phyloP scores from a whole-genome alignment of 2,113 vertebrate species.

The Athene noctua region DNA sequence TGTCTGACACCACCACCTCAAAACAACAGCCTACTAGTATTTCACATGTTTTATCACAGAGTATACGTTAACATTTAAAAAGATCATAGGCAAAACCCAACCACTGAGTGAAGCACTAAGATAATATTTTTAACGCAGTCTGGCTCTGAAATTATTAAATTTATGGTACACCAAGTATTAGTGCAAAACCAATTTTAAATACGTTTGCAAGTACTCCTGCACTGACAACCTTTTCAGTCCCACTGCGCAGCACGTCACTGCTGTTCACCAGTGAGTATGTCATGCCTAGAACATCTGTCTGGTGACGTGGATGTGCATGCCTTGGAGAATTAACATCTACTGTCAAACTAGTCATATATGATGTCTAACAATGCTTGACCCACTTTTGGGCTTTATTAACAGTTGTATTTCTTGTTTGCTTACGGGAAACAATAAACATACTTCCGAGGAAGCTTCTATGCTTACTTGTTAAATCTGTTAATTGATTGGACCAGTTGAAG shows the following conservation, averaged over 20 bases:
- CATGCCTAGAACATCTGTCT: background rate
- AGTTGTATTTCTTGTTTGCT: background rate
- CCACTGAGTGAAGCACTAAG: background rate
- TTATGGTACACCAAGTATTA: background rate
- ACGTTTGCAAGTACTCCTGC: background rate
- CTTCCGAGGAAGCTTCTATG: background rate
- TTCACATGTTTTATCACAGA: background rate
- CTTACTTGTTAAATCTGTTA: conserved; percentile 76
- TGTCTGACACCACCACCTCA: background rate
- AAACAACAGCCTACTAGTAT: background rate
- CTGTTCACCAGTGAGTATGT: background rate
- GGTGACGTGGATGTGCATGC: fast-evolving
- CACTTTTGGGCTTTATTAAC: background rate
- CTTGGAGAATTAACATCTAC: background rate
- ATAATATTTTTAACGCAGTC: background rate
- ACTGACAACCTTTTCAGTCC: background rate
- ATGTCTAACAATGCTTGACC: background rate
- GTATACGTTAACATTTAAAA: background rate
- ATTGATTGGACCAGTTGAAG: conserved; percentile 77
- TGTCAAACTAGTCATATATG: background rate
- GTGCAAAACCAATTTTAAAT: background rate
- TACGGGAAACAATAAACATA: background rate
- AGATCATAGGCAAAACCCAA: background rate
- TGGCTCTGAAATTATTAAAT: background rate
- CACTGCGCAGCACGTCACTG: background rate